A percentile compares a stretch with the other conserved stretches of the same genome.
These are phyloP conservation scores for Melanerpes aurifrons DNA, from an alignment of 2,113 vertebrate genomes.

Conservation along the genomic window DNA sequence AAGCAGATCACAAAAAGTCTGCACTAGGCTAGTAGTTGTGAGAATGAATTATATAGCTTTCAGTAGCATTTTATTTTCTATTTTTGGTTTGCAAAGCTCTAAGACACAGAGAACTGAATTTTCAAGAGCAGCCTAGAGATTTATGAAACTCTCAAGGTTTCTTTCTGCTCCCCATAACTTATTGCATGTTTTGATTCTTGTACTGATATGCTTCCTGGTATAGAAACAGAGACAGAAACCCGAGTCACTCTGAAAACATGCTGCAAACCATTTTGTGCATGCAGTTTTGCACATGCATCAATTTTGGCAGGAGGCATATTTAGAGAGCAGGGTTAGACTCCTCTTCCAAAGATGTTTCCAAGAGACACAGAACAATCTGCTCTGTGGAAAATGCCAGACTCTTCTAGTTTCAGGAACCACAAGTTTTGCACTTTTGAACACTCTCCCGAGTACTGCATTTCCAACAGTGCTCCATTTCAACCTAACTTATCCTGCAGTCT, in stretches of 20 bases:
- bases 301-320: background rate
- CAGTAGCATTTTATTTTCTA: conserved; percentile 32
- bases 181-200: background rate
- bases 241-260: background rate
- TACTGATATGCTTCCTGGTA: background rate
- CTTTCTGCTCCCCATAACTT: background rate
- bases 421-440: background rate
- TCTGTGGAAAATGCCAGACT: background rate
- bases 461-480: background rate
- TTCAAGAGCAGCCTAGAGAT: background rate
- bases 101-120: background rate
- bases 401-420: background rate
- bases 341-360: background rate
- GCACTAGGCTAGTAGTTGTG: background rate
- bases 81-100: conserved; percentile 6
- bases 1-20: background rate
- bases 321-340: background rate
- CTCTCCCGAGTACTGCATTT: background rate
- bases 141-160: background rate
- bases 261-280: background rate
- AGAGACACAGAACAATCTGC: background rate
- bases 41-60: conserved; percentile 42
- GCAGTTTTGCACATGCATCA: background rate
- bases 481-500: background rate
- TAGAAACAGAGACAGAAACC: background rate